Conservation (phyloP, 2,113 vertebrate genomes). For the Dermatemys mawii region DNA sequence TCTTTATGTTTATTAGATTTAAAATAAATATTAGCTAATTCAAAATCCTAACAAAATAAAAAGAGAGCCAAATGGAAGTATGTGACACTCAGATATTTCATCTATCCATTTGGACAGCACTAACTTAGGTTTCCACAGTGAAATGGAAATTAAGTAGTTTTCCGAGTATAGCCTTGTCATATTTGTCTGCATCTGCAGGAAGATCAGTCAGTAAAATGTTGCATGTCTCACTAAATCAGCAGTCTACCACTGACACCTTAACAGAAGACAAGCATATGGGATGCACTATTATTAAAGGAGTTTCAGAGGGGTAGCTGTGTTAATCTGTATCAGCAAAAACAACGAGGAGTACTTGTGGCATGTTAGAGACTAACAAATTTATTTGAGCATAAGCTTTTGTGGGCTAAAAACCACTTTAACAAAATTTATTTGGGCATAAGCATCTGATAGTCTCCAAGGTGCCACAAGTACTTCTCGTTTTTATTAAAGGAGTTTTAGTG, state of each 20-base stretch:
- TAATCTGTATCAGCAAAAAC: too few relatives aligned
- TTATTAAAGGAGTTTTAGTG: constrained; percentile 13
- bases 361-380: too few relatives aligned
- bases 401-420: too few relatives aligned
- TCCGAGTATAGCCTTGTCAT: neutral
- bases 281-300: constrained; percentile 10
- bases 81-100: neutral
- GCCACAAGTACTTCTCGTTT: too few relatives aligned
- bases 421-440: too few relatives aligned
- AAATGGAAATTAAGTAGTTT: neutral
- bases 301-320: too few relatives aligned
- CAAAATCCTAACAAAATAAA: neutral
- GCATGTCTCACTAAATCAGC: neutral
- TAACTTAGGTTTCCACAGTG: neutral
- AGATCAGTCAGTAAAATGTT: neutral
- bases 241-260: neutral
- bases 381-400: too few relatives aligned
- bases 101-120: neutral
- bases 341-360: too few relatives aligned
- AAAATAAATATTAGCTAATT: neutral
- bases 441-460: too few relatives aligned
- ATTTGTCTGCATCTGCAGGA: neutral
- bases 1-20: neutral
- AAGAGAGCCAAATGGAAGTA: neutral
- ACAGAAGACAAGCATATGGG: neutral